These are phyloP conservation scores for Cremastobaeus sp. DNA, from an alignment of 2,888 invertebrate genomes.

Conservation along the genomic window DNA sequence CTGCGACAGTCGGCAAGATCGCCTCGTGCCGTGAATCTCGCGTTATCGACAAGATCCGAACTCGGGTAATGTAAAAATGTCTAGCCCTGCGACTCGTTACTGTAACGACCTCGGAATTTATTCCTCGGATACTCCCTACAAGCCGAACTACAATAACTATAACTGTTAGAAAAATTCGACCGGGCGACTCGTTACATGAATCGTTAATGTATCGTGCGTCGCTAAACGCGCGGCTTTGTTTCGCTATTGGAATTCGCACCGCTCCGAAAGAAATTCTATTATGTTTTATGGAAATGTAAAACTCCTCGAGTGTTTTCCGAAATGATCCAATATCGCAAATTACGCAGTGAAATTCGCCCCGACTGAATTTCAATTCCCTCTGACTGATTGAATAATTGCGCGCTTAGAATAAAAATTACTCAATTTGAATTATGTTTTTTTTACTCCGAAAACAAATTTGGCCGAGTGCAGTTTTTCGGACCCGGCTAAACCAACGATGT, in stretches of 20 bases:
- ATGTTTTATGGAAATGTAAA: slow-evolving; percentile 33
- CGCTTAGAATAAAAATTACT: no score
- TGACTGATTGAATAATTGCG: no score
- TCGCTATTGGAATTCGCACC: slow-evolving; percentile 20
- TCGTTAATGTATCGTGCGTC: slow-evolving; percentile 38
- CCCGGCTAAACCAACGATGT: no score
- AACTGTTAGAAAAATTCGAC: slow-evolving; percentile 53
- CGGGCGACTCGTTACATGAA: slow-evolving; percentile 44
- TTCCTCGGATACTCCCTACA: slow-evolving; percentile 27
- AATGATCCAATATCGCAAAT: no score
- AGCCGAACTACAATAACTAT: slow-evolving; percentile 37
- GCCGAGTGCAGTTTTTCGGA: no score
- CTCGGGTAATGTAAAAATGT: slow-evolving; percentile 53
- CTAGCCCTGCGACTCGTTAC: slow-evolving; percentile 50
- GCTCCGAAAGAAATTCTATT: slow-evolving; percentile 25
- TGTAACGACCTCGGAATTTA: slow-evolving; percentile 44
- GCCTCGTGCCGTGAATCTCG: slow-evolving; percentile 50
- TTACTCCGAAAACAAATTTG: no score
- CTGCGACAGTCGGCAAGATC: slow-evolving; percentile 55
- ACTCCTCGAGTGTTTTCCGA: slow-evolving; percentile 1
- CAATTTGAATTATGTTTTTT: no score
- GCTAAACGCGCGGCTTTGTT: slow-evolving; percentile 43
- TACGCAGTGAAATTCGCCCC: no score
- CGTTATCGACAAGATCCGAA: slow-evolving; percentile 52
- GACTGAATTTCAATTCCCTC: no score